phyloP scores from a whole-genome alignment of 2,113 vertebrate genomes.

The Pomatostomus ruficeps region DNA sequence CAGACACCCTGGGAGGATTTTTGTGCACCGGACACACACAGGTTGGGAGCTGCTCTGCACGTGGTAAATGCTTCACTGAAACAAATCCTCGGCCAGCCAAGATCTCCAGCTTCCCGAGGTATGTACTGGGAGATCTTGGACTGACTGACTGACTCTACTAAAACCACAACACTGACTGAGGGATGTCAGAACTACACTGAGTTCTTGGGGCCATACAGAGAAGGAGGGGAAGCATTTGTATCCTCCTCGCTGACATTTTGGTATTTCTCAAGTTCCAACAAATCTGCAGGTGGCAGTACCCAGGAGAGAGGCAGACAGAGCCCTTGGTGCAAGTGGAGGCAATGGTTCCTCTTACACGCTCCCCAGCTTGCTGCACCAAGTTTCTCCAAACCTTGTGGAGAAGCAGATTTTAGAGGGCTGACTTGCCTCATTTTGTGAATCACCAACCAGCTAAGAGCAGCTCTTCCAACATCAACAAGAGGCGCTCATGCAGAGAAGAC shows the following conservation, averaged over 20 bases:
- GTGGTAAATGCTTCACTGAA: background rate
- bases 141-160: background rate
- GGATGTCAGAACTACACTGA: background rate
- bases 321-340: background rate
- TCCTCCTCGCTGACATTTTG: background rate
- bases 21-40: background rate
- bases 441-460: background rate
- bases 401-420: background rate
- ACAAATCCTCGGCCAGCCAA: background rate
- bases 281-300: background rate
- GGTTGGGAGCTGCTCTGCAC: background rate
- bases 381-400: background rate
- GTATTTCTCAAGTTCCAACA: background rate
- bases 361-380: background rate
- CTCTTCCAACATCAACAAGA: slow-evolving; percentile 52
- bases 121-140: background rate
- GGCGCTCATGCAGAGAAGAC: slow-evolving; percentile 16
- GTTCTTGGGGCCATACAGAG: too few relatives aligned
- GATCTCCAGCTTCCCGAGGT: background rate
- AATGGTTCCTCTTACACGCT: background rate
- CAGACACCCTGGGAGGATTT: background rate
- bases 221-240: background rate
- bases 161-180: background rate
- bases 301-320: background rate
- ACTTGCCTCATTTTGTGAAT: slow-evolving; percentile 16